These are phyloP conservation scores for Helarctos malayanus DNA, from an alignment of 2,797 vertebrate genomes.

Conservation along the genomic window DNA sequence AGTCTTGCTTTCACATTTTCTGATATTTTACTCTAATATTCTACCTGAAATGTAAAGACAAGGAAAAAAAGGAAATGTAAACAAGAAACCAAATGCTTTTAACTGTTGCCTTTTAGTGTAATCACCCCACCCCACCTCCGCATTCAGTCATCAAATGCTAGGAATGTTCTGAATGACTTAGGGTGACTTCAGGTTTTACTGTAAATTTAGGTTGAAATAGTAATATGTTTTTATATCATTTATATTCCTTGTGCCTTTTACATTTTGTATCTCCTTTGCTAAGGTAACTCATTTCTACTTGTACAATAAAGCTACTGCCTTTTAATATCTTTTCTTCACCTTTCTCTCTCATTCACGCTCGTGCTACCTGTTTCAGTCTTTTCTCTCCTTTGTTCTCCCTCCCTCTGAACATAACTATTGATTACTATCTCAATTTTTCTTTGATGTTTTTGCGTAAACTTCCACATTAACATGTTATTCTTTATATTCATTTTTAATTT, in stretches of 20 bases:
- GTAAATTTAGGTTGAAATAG: not conserved
- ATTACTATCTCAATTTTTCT: not conserved
- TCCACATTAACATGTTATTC: not conserved
- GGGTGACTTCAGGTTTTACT: not conserved
- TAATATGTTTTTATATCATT: not conserved
- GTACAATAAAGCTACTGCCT: not conserved
- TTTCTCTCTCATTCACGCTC: not conserved
- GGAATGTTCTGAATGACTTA: not conserved
- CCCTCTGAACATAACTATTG: not conserved
- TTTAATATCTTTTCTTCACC: not conserved
- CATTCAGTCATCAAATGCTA: not conserved
- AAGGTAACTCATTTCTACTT: not conserved
- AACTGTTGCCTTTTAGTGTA: not conserved
- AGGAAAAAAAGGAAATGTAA: not conserved
- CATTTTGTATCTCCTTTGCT: not conserved
- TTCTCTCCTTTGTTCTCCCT: not conserved
- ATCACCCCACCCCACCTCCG: not conserved
- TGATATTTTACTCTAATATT: not conserved
- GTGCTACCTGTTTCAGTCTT: not conserved
- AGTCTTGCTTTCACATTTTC: not conserved
- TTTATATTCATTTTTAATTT: not conserved
- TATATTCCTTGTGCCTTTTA: not conserved
- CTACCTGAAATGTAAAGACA: not conserved
- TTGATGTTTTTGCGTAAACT: not conserved
- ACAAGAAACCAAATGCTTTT: not conserved